A percentile compares a stretch with the other conserved stretches of the same genome.
Evolutionary conservation across 1,140 invertebrate genomes (phyloP).

Genomic region (Armadillidium nasatum): DNA sequence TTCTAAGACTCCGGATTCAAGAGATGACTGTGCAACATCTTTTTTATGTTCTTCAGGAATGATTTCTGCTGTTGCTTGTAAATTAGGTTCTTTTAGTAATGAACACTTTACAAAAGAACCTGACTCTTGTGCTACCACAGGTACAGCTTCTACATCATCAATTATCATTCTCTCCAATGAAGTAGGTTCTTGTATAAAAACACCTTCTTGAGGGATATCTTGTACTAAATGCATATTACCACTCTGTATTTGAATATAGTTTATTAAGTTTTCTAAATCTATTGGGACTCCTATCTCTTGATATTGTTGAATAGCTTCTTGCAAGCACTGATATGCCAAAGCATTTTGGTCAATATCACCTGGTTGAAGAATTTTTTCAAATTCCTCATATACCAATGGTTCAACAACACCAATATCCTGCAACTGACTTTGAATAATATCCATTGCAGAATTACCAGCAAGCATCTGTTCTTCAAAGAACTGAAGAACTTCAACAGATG

Average conservation of each 20-base stretch:
- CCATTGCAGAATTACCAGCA: conserved; percentile 31
- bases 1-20: too few relatives aligned
- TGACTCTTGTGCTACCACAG: conserved; percentile 34
- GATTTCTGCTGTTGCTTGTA: conserved; percentile 30
- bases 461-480: conserved; percentile 23
- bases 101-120: conserved; percentile 32
- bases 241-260: conserved; percentile 32
- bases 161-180: conserved; percentile 24
- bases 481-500: conserved; percentile 31
- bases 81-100: conserved; percentile 32
- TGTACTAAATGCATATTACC: conserved; percentile 31
- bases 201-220: conserved; percentile 31
- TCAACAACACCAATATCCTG: conserved; percentile 30
- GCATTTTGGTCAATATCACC: conserved; percentile 35
- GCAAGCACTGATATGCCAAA: conserved; percentile 26
- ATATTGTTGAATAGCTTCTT: conserved; percentile 32
- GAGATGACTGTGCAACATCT: too few relatives aligned
- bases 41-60: conserved; percentile 23
- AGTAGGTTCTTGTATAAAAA: conserved; percentile 36
- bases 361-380: conserved; percentile 27
- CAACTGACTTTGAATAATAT: conserved; percentile 31
- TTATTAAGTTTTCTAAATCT: conserved; percentile 32
- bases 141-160: conserved; percentile 33
- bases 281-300: conserved; percentile 33
- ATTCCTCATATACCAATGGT: conserved; percentile 23